Percentiles rank a stretch among this genome's conserved stretches.
These are phyloP conservation scores for Anguilla marmorata DNA, from an alignment of 2,797 vertebrate species.

Conservation along the genomic window DNA sequence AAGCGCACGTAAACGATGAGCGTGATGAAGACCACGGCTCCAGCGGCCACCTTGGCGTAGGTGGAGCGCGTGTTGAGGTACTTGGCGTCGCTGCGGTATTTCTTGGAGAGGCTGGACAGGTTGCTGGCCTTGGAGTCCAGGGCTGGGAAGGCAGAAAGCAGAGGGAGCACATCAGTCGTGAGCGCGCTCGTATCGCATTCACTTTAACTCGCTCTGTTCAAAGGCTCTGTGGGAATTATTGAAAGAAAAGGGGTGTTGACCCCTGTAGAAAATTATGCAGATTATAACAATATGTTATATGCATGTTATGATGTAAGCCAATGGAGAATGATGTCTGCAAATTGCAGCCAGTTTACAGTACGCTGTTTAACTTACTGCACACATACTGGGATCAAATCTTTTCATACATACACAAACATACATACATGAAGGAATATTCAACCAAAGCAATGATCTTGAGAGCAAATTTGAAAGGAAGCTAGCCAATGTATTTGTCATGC, in stretches of 20 bases:
- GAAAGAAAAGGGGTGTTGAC: neutral
- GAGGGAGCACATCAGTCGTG: neutral
- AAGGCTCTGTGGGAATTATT: neutral
- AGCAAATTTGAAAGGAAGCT: neutral
- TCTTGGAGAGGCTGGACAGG: conserved; percentile 86
- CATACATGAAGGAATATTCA: neutral
- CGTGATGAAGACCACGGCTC: conserved; percentile 85
- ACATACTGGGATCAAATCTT: neutral
- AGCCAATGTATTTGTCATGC: neutral
- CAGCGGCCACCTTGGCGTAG: conserved; percentile 86
- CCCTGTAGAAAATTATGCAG: neutral
- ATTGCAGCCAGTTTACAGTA: neutral
- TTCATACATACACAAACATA: neutral
- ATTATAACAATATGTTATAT: neutral
- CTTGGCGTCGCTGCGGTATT: conserved; percentile 90
- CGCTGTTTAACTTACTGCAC: neutral
- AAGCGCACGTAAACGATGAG: conserved; percentile 88
- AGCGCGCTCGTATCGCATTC: neutral
- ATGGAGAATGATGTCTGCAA: neutral
- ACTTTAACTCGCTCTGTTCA: neutral
- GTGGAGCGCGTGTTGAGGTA: conserved; percentile 92
- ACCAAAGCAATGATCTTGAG: neutral
- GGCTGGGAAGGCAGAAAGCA: conserved; percentile 65
- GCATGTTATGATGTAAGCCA: neutral
- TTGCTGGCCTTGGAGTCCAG: conserved; percentile 91